Conservation (phyloP, 2,888 invertebrate genomes). For the Cephus nigrinus region DNA sequence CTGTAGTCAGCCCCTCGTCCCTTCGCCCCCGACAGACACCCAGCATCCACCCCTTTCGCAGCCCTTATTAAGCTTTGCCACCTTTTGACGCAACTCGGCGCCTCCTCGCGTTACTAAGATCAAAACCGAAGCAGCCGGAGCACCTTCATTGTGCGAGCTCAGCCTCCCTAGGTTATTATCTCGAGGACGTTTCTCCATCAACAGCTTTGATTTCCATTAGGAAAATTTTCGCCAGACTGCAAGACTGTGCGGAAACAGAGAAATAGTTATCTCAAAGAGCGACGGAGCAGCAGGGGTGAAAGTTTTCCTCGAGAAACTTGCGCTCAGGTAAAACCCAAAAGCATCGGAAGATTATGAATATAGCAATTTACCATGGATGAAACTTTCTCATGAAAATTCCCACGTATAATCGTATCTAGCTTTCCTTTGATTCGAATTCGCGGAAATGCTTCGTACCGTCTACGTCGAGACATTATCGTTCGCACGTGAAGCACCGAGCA, state of each 20-base stretch:
- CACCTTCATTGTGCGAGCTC: conserved; percentile 26
- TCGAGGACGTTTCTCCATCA: conserved; percentile 33
- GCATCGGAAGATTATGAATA: not conserved
- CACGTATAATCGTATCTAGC: not conserved
- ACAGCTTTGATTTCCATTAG: conserved; percentile 3
- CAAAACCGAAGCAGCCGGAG: conserved; percentile 35
- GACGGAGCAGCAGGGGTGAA: not conserved
- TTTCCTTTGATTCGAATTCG: not conserved
- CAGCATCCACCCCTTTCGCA: conserved; percentile 16
- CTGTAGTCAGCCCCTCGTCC: conserved; percentile 36
- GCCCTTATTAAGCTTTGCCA: conserved; percentile 13
- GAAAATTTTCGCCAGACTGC: not conserved
- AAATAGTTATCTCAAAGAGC: not conserved
- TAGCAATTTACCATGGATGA: not conserved
- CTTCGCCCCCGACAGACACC: conserved; percentile 16
- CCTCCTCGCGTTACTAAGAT: conserved; percentile 37
- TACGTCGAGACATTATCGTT: not conserved
- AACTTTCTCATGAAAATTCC: not conserved
- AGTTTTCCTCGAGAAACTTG: not conserved
- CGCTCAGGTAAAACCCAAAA: not conserved
- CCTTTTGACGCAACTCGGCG: conserved; percentile 44
- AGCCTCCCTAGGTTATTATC: conserved; percentile 37
- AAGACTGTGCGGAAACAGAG: not conserved
- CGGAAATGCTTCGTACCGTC: not conserved
- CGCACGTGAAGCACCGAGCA: conserved; percentile 4